Base-by-base conservation (phyloP, 2,888 invertebrate genomes). In the Diogma glabrata region DNA sequence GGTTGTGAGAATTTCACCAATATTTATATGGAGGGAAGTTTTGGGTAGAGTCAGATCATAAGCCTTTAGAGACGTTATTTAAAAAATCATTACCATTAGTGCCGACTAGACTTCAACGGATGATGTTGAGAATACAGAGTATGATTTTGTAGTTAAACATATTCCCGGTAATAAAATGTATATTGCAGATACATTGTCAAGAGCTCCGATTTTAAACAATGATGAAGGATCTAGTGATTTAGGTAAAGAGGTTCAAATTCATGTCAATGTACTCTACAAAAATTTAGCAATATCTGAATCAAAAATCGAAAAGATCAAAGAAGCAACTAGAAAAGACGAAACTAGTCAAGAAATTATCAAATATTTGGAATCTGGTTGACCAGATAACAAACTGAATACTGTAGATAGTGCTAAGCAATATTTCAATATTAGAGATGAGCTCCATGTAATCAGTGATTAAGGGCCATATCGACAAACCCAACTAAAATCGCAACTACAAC, bases 351-450 rank as follows among this genome's bases (percentile, higher is more conserved):
- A 33, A 33, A 33, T 33, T 33, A 3, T 2, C 16, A 33, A 33
- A 33, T 10, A 33, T 2, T 33, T 33, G 16, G 33, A 33, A 3
- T 23, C 17, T 36, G 16, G 45, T 33, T 24, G 38, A 22, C 14
- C 22, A n/a, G 28, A 22, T 12, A 33, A 33, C 12, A 33, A 33
- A 33, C 16, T 16, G 12, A 33, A 16, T 3, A 33, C 5, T 33
- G 12, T 3, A 3, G 33, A 12, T 12, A 33, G 33, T 12, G 33
- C 16, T 10, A 33, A 16, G 50, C 49, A 52, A 17, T 55, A 51
- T 46, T 57, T 23, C 28, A 51, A 47, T 9, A 52, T 54, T 19
- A 49, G 52, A 23, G 52, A 52, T 4, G 53, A 57, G 24, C n/a
- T 56, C 8, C 51, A 50, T 7, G 49, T 54, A 12, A 20, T 51